Percentiles rank a stretch among this genome's conserved stretches.
Conservation (phyloP, 2,797 vertebrate genomes). For the Xenops minutus region DNA sequence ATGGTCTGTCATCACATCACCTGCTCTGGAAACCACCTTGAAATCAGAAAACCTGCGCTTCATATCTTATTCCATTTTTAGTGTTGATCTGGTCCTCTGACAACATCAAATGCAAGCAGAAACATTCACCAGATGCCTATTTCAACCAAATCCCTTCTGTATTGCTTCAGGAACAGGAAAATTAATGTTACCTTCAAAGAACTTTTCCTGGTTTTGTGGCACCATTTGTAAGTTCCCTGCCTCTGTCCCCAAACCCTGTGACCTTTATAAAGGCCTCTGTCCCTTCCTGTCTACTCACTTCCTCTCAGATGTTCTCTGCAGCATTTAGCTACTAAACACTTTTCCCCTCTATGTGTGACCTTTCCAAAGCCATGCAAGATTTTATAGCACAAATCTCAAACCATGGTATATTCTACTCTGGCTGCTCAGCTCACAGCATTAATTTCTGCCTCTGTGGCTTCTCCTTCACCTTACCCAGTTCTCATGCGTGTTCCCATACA, state of each 20-base stretch:
- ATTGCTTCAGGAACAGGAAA: not conserved
- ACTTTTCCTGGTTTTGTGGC: not conserved
- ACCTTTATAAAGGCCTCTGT: not conserved
- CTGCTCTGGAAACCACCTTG: not conserved
- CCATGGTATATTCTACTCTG: not conserved
- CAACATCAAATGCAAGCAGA: not conserved
- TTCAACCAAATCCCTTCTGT: not conserved
- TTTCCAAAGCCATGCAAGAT: not conserved
- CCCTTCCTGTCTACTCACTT: not conserved
- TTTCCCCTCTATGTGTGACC: not conserved
- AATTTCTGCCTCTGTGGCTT: not conserved
- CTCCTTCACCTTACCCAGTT: not conserved
- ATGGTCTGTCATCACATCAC: fast-evolving
- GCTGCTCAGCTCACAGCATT: not conserved
- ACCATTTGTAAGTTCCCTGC: not conserved
- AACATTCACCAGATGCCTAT: not conserved
- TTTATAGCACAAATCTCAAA: not conserved
- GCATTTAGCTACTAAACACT: not conserved
- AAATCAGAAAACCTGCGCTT: not conserved
- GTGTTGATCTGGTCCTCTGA: not conserved
- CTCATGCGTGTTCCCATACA: not conserved
- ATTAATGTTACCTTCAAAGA: not conserved
- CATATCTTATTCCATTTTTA: not conserved
- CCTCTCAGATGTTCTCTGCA: not conserved
- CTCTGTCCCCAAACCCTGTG: not conserved